Evolutionary conservation across 2,888 invertebrate genomes (phyloP), one percentile per base, ranked within the genome.

Genomic region (Trisateles emortualis): DNA sequence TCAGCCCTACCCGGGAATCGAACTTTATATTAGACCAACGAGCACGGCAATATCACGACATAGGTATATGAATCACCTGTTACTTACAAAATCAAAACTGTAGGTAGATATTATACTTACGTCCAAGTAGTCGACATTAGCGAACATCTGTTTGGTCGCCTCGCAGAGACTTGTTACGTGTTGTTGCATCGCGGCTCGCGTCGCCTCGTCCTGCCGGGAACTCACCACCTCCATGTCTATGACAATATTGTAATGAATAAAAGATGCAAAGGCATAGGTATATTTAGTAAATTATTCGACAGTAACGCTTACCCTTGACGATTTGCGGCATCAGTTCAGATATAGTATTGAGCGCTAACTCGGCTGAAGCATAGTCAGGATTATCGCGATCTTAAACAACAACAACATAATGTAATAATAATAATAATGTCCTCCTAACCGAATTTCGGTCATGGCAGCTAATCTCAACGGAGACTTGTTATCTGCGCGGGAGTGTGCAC

Each of bases 261-360:
- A 33, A 3, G 1, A 2, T 30, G 30, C 2, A 4, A n/a, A n/a
- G 9, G 9, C n/a, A n/a, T 4, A 5, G 2, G 9, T 9, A 30
- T 11, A 11, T 19, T 11, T 29, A 19, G 1, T 3, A 14, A 22
- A 33, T 11, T 35, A 16, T 11, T 36, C 5, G 11, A 47, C 53
- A 41, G 19, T 19, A 35, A n/a, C 4, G 35, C 60, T 71, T 57
- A 87, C 89, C 89, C 64, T 75, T 74, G 1, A 82, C 68, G 2
- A 88, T 68, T n/a, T 74, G 76, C 0, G 88, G 85, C 58, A 84
- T 71, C 32, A 83, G 52, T 3, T 82, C 76, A 3, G 79, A 72
- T 19, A 89, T 81, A 0, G 74, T 72, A 1, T 44, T 50, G 3
- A 86, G 44, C 0, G 87, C 83, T 11, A 67, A 33, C 17, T 84